phyloP scores from a whole-genome alignment of 2,797 vertebrate genomes.

The Betta splendens region DNA sequence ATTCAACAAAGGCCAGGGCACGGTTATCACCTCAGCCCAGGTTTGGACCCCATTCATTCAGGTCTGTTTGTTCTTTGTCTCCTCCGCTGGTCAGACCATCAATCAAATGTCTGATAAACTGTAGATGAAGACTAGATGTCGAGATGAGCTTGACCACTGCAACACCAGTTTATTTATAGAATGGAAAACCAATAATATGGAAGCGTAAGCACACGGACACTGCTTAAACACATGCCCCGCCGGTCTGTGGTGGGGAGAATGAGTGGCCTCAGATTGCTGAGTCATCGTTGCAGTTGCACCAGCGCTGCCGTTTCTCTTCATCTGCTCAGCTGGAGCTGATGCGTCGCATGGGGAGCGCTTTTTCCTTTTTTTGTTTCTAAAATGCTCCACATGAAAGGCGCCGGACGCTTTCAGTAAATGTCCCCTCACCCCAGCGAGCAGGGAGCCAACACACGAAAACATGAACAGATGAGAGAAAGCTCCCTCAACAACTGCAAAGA shows the following conservation, averaged over 20 bases:
- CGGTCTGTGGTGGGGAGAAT: constrained; percentile 49
- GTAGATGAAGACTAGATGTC: too few relatives aligned
- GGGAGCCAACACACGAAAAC: constrained; percentile 44
- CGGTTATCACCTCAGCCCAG: too few relatives aligned
- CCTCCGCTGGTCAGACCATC: too few relatives aligned
- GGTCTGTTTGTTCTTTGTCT: too few relatives aligned
- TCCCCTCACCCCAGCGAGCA: constrained; percentile 49
- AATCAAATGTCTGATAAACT: too few relatives aligned
- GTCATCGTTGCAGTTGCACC: constrained; percentile 67
- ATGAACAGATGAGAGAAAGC: constrained; percentile 1
- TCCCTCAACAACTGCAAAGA: constrained; percentile 7
- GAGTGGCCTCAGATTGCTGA: constrained; percentile 67
- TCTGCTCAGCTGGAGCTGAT: constrained; percentile 60
- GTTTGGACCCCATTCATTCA: too few relatives aligned
- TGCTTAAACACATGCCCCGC: neutral
- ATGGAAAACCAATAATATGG: constrained; percentile 49
- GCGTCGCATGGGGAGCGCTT: constrained; percentile 55
- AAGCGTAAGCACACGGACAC: constrained; percentile 50
- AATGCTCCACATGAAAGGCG: constrained; percentile 73
- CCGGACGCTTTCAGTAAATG: constrained; percentile 52
- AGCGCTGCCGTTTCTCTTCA: constrained; percentile 59
- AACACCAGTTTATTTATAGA: constrained; percentile 25
- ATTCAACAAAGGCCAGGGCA: constrained; percentile 3
- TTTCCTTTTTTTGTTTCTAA: constrained; percentile 19
- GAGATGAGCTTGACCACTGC: too few relatives aligned